phyloP scores from a whole-genome alignment of 2,113 vertebrate species.

The Panthera leo region DNA sequence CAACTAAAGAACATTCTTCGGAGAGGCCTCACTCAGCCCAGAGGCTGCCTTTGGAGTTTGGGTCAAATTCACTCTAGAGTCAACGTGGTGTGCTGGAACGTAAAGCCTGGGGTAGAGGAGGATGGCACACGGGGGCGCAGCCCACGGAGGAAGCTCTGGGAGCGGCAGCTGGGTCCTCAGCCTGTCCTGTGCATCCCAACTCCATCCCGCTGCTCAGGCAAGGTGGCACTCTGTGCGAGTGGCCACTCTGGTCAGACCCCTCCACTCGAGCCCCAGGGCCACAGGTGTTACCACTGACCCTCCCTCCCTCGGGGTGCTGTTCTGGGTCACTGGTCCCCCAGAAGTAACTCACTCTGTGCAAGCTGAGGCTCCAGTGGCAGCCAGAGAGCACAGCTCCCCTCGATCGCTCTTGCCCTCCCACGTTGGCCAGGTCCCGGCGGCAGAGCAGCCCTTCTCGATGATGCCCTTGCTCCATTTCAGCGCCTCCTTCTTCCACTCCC shows the following conservation, averaged over 20 bases:
- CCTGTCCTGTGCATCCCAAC: neutral
- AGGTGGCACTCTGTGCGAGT: neutral
- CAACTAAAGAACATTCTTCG: neutral
- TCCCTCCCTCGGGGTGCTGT: neutral
- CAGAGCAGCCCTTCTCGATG: constrained; percentile 38
- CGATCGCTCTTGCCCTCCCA: neutral
- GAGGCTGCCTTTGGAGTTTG: neutral
- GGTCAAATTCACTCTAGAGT: neutral
- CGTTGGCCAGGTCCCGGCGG: constrained; percentile 19
- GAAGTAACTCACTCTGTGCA: neutral
- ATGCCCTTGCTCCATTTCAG: constrained; percentile 32
- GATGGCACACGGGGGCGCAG: neutral
- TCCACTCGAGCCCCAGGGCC: neutral
- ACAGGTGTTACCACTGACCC: neutral
- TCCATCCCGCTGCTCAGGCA: neutral
- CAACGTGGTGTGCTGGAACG: neutral
- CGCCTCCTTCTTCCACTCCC: constrained; percentile 35
- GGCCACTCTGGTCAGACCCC: neutral
- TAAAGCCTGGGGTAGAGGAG: neutral
- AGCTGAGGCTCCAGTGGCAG: constrained; percentile 55
- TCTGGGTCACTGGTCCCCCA: neutral
- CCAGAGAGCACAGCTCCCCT: constrained; percentile 63
- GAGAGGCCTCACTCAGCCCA: neutral
- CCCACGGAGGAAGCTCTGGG: neutral
- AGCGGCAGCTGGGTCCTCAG: neutral